Conservation (phyloP, 2,888 invertebrate species). For the Mycogona germanica region DNA sequence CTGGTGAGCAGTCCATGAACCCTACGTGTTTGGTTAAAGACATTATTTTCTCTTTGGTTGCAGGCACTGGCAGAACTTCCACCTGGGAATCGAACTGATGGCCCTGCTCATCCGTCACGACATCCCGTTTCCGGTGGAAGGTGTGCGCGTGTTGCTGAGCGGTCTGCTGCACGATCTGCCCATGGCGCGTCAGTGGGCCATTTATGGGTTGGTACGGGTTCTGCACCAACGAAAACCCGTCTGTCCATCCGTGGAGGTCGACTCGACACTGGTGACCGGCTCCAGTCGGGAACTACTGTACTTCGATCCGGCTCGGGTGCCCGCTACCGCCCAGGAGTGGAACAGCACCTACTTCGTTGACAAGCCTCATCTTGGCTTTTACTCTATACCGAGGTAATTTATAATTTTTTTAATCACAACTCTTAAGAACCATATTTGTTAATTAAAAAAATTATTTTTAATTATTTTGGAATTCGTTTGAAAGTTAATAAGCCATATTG, state of each 20-base stretch:
- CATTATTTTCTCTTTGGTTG: constrained; percentile 14
- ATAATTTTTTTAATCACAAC: background rate
- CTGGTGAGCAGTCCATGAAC: background rate
- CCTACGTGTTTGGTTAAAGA: too few species aligned
- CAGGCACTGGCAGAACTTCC: constrained; percentile 71
- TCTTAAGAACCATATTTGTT: background rate
- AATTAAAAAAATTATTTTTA: background rate
- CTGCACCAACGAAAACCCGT: constrained; percentile 54
- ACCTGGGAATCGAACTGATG: constrained; percentile 60
- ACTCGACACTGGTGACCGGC: constrained; percentile 46
- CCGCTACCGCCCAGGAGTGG: constrained; percentile 57
- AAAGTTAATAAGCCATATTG: background rate
- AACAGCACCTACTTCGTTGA: constrained; percentile 56
- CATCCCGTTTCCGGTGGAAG: constrained; percentile 47
- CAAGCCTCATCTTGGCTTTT: constrained; percentile 46
- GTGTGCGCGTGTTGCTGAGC: constrained; percentile 50
- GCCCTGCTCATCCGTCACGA: constrained; percentile 57
- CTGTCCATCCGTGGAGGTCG: constrained; percentile 46
- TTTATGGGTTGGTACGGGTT: constrained; percentile 20
- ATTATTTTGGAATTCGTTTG: background rate
- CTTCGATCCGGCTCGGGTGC: constrained; percentile 47
- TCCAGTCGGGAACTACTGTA: constrained; percentile 62
- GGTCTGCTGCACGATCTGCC: constrained; percentile 64
- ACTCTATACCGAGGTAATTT: constrained; percentile 41
- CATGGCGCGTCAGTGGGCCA: constrained; percentile 49